phyloP scores from a whole-genome alignment of 2,888 invertebrate species.

The Capitulum mitella region DNA sequence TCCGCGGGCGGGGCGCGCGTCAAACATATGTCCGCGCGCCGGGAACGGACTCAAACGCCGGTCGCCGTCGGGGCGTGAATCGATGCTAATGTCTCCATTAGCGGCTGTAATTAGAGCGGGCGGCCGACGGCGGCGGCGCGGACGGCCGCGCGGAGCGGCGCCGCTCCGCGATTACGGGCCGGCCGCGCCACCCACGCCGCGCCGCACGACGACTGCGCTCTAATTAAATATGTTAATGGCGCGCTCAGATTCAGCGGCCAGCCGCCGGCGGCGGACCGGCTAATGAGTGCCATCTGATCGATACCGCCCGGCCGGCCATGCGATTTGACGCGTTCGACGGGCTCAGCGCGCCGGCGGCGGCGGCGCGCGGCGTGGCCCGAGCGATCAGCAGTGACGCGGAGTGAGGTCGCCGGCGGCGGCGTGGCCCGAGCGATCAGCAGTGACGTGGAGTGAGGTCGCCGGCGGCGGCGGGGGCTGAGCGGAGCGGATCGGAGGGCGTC shows the following conservation, averaged over 20 bases:
- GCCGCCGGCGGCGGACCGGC: background rate
- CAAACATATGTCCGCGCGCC: no score
- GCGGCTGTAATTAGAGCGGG: background rate
- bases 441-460: no score
- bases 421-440: no score
- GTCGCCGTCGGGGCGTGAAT: background rate
- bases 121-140: background rate
- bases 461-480: no score
- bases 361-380: no score
- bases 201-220: background rate
- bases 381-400: no score
- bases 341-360: no score
- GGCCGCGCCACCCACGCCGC: background rate
- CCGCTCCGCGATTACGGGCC: background rate
- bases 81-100: conserved; percentile 17
- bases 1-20: no score
- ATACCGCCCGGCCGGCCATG: background rate
- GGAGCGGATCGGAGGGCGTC: no score
- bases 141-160: background rate
- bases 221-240: conserved; percentile 7
- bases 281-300: background rate
- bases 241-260: background rate
- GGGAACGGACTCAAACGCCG: no score
- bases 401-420: no score
- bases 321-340: background rate